Evolutionary conservation across 2,797 vertebrate species (phyloP).

Genomic region (Cygnus olor): DNA sequence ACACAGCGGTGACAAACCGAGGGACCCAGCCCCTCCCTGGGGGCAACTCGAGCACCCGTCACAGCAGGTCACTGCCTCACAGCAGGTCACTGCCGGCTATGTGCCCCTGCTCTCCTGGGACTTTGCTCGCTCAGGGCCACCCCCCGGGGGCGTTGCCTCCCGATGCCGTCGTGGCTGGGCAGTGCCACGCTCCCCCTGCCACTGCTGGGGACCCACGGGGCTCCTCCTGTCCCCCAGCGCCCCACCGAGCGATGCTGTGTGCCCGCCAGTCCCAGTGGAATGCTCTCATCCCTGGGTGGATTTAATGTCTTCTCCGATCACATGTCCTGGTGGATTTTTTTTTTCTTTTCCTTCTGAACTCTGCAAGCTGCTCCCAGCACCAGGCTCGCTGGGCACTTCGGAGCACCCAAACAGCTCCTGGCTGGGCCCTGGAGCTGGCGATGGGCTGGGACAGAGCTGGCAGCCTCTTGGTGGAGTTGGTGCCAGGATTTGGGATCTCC

Average conservation of each 20-base stretch:
- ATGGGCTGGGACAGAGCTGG: neutral
- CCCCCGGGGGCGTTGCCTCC: neutral
- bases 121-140: neutral
- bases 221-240: fast-evolving
- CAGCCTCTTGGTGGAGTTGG: neutral
- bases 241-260: neutral
- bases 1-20: neutral
- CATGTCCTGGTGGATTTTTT: neutral
- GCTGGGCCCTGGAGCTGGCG: neutral
- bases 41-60: neutral
- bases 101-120: neutral
- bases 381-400: fast-evolving
- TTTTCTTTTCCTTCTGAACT: neutral
- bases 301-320: neutral
- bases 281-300: neutral
- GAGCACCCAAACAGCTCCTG: neutral
- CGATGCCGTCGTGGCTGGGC: no score
- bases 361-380: neutral
- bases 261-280: neutral
- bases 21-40: no score
- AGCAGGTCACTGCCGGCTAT: neutral
- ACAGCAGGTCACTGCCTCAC: neutral
- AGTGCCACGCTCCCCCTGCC: fast-evolving
- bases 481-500: no score
- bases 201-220: neutral